Evolutionary conservation across 2,797 vertebrate species (phyloP).

Genomic region (Echeneis naucrates): DNA sequence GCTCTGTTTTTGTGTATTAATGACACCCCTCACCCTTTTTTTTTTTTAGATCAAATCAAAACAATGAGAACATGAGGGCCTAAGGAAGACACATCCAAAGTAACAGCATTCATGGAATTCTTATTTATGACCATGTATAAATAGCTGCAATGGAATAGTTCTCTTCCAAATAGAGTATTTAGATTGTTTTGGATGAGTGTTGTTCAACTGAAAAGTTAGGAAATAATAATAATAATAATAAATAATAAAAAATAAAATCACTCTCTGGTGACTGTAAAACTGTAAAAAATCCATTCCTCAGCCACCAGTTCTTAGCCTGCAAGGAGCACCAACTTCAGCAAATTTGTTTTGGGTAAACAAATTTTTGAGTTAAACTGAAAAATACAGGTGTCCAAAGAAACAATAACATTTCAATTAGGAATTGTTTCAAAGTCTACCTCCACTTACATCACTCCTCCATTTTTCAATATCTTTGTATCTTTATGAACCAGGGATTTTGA

Average conservation of each 20-base stretch:
- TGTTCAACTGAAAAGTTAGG: not conserved
- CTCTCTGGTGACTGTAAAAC: not conserved
- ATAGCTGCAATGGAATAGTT: constrained; percentile 26
- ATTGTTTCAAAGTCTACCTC: too few species aligned
- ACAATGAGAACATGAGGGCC: constrained; percentile 81
- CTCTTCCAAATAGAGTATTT: constrained; percentile 11
- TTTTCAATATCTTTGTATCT: not conserved
- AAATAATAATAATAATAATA: too few species aligned
- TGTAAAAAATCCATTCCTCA: not conserved
- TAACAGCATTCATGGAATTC: constrained; percentile 1
- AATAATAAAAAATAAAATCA: too few species aligned
- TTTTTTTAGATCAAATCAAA: constrained; percentile 85
- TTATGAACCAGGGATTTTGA: not conserved
- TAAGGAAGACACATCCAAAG: constrained; percentile 25
- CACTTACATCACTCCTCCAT: not conserved
- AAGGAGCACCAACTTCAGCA: not conserved
- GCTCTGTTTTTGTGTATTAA: not conserved
- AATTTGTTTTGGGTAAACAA: not conserved
- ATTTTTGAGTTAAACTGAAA: not conserved
- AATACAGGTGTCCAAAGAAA: not conserved
- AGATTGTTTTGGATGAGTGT: constrained; percentile 5
- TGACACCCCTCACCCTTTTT: constrained; percentile 13
- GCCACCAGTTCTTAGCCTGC: not conserved
- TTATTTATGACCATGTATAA: constrained; percentile 18
- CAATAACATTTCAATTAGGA: not conserved